Base-by-base conservation (phyloP, 2,113 vertebrate species). In the Sinocyclocheilus anshuiensis region DNA sequence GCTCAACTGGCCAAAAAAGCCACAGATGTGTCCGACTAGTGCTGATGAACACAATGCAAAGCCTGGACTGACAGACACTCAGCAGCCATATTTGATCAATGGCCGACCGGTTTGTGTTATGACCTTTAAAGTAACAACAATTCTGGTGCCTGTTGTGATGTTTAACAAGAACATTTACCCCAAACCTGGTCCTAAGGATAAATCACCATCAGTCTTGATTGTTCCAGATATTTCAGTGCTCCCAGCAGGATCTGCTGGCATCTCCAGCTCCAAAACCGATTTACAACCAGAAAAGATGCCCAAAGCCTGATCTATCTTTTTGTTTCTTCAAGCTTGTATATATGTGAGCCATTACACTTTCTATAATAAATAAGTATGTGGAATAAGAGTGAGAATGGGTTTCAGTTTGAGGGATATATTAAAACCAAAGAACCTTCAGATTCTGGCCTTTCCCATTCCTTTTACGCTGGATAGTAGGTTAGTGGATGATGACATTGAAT, bases 401-500 rank as follows among this genome's bases (percentile, higher is more conserved):
- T 82, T 82, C 4, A 69, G 45, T 82, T 42, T 39, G 42, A 61
- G 29, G 12, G 45, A 50, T 20, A 50, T 82, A 20, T 65, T 29
- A 67, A 48, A 59, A 81, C 42, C 20, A 55, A 74, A 55, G 81
- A 36, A 29, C 48, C 39, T 69, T 69, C 77, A 83, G 81, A 84
- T 90, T 59, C 42, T 67, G 63, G 26, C 57, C 67, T 87, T 57
- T 65, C 24, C 77, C 59, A 72, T 74, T 42, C 45, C 72, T 45
- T 69, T 71, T 87, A 91, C 85, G 87, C 90, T 45, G 86, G 91
- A 94, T 91, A 92, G 89, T 91, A 91, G 91, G 92, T 94, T 94
- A 94, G 93, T 93, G 93, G 93, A 94, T 87, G 92, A 95, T 89
- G 92, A 95, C 92, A 93, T 93, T 85, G 83, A 92, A 92, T 92